Evolutionary conservation across 2,113 vertebrate species (phyloP).

Genomic region (Tyto alba): DNA sequence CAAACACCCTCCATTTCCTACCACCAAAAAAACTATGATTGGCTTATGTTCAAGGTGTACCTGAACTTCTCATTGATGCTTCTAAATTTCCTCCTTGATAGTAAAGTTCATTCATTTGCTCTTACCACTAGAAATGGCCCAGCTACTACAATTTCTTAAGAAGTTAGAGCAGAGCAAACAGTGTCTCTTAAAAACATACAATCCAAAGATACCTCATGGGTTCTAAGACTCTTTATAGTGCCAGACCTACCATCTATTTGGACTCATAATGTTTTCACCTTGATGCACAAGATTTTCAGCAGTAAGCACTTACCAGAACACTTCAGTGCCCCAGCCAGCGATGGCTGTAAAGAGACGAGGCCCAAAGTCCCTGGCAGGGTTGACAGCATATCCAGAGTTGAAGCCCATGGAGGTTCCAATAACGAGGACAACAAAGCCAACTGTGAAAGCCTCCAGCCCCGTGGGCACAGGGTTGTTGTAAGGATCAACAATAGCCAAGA

Average conservation of each 20-base stretch:
- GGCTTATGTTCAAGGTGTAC: not conserved
- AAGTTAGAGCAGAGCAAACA: not conserved
- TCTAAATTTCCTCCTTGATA: not conserved
- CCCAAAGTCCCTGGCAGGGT: slow-evolving; percentile 94
- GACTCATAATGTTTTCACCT: not conserved
- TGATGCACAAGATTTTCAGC: not conserved
- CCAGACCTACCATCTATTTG: not conserved
- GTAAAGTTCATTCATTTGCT: not conserved
- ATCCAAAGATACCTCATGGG: not conserved
- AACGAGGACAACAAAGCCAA: slow-evolving; percentile 92
- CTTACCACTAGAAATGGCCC: not conserved
- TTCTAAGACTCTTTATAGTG: not conserved
- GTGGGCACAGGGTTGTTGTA: slow-evolving; percentile 90
- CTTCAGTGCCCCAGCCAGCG: slow-evolving; percentile 87
- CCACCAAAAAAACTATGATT: not conserved
- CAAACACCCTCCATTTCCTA: not conserved
- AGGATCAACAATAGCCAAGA: slow-evolving; percentile 94
- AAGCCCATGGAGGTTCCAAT: slow-evolving; percentile 98
- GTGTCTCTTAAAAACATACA: not conserved
- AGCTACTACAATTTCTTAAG: not conserved
- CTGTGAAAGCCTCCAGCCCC: slow-evolving; percentile 93
- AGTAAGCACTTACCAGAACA: slow-evolving; percentile 84
- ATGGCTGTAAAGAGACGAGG: slow-evolving; percentile 92
- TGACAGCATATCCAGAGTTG: slow-evolving; percentile 96
- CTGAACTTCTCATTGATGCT: not conserved